Evolutionary conservation across 2,888 invertebrate genomes (phyloP), one percentile per base, ranked within the genome.

Genomic region (Pseudanteris insignis): DNA sequence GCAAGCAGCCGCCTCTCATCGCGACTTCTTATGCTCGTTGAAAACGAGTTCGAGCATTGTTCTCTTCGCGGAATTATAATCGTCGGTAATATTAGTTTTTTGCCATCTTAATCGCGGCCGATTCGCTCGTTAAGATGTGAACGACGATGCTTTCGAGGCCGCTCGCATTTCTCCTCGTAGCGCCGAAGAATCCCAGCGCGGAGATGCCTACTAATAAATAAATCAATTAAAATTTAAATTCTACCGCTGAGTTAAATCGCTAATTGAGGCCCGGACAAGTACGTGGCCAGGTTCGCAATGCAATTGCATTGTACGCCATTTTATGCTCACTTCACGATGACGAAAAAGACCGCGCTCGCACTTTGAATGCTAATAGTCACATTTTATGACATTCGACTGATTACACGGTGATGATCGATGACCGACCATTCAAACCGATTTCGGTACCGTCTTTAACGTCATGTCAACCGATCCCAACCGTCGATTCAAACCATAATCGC

Each of bases 191-290:
- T 75, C 71, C 63, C 44, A 60, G 47, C 59, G 55, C 54, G 36
- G 63, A 67, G 67, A 67, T 54, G 50, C 50, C 62, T 66, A 41
- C 64, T 68, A 65, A 70, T 67, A 66, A 74, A 74, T 74, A 72
- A 74, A 74, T 71, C 69, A 74, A 73, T 74, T 70, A 70, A 71
- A 73, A 73, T 74, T 72, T 69, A 74, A 71, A 72, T 71, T 70
- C 71, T 65, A 61, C 50, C 64, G 38, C 63, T 69, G 69, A 70
- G 67, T 69, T 69, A 69, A 72, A 68, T 68, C 71, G 67, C 72
- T 74, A 73, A 74, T 74, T 72, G 69, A 66, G 53, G 57, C 65
- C 63, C 63, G 66, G 61, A 62, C 67, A 66, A 59, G 60, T 70
- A 74, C 73, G 74, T 74, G 74, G 61, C 47, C 50, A 63, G 73